Evolutionary conservation across 2,888 invertebrate species (phyloP).

Genomic region (Drosophila cracens): DNA sequence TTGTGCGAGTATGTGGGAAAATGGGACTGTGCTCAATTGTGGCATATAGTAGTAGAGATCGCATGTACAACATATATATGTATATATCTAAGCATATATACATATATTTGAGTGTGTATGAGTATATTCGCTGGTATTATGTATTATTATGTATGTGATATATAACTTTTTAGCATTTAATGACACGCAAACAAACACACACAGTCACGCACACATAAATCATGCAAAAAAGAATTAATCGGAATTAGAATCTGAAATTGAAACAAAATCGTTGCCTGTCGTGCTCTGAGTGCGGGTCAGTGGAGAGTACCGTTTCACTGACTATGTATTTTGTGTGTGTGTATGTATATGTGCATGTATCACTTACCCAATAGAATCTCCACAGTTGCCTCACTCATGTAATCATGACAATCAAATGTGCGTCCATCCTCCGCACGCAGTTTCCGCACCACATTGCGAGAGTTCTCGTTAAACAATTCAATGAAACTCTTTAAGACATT

Average conservation of each 20-base stretch:
- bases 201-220: conserved; percentile 29
- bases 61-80: conserved; percentile 5
- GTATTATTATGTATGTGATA: conserved; percentile 12
- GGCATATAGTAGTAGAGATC: conserved; percentile 31
- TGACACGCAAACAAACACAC: conserved; percentile 14
- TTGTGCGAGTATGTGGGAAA: conserved; percentile 73
- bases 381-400: conserved; percentile 94
- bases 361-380: conserved; percentile 91
- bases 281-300: conserved; percentile 55
- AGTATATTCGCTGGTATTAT: not conserved
- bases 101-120: not conserved
- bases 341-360: conserved; percentile 20
- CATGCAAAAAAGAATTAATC: conserved; percentile 21
- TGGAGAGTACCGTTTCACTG: conserved; percentile 60
- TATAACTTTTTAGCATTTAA: conserved; percentile 19
- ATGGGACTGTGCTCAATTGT: conserved; percentile 73
- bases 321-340: not conserved
- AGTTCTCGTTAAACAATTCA: conserved; percentile 93
- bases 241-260: conserved; percentile 36
- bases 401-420: conserved; percentile 92
- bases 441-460: conserved; percentile 90
- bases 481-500: conserved; percentile 95
- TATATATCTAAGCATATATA: not conserved
- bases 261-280: conserved; percentile 39
- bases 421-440: conserved; percentile 89